Percentiles rank a stretch among this genome's conserved stretches.
Conservation (phyloP, 2,797 vertebrate species). For the Hoplostethus mediterraneus region DNA sequence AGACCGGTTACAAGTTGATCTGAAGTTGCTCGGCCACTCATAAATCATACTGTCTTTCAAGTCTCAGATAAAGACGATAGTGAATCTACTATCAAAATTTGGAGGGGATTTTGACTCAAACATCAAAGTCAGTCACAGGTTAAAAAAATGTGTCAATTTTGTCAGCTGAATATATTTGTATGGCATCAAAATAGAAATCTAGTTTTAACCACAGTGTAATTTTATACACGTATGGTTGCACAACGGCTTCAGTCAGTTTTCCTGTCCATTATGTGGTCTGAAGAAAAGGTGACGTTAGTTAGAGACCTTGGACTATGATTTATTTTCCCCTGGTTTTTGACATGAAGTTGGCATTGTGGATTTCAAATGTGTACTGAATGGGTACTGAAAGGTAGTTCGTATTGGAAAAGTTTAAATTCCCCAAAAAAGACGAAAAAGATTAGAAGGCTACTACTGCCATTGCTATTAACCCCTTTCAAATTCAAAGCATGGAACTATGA, state of each 20-base stretch:
- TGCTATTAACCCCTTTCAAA: constrained; percentile 27
- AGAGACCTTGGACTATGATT: constrained; percentile 75
- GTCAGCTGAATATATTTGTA: constrained; percentile 71
- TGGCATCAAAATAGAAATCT: constrained; percentile 70
- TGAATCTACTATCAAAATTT: constrained; percentile 3
- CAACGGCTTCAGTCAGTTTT: constrained; percentile 79
- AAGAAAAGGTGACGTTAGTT: constrained; percentile 84
- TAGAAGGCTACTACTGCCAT: constrained; percentile 7
- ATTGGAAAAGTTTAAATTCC: constrained; percentile 48
- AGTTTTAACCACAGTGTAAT: constrained; percentile 75
- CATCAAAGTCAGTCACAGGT: background rate
- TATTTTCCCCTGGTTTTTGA: constrained; percentile 78
- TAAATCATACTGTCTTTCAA: background rate
- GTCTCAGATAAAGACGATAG: constrained; percentile 2
- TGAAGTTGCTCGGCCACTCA: background rate
- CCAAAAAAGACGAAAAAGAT: constrained; percentile 15
- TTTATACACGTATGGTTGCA: constrained; percentile 72
- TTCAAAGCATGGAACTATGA: constrained; percentile 1
- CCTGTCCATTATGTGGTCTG: constrained; percentile 79
- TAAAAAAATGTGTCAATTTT: too few relatives aligned
- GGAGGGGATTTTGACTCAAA: background rate
- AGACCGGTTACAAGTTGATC: constrained; percentile 23
- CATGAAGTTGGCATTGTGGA: constrained; percentile 77
- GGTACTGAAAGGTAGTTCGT: constrained; percentile 65
- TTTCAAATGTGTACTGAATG: background rate